A percentile compares a stretch with the other conserved stretches of the same genome.
Evolutionary conservation across 2,888 invertebrate genomes (phyloP).

Genomic region (Andrena hattorfiana): DNA sequence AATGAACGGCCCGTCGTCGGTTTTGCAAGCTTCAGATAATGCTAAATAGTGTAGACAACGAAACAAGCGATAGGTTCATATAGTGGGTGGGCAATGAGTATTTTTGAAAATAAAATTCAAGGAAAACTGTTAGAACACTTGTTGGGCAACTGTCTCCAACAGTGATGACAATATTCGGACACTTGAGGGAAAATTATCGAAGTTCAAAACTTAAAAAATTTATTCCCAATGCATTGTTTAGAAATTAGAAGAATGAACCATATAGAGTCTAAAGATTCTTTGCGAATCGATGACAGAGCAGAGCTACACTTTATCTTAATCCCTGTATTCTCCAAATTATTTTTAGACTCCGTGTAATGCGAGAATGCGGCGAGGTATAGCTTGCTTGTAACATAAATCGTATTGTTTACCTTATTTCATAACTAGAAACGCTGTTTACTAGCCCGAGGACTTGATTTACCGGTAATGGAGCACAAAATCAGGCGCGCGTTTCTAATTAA

Average conservation of each 20-base stretch:
- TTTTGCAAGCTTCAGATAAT: slow-evolving; percentile 1
- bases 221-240: background rate
- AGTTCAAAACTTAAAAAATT: background rate
- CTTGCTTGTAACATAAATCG: slow-evolving; percentile 3
- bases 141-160: too few relatives aligned
- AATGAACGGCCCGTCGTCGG: background rate
- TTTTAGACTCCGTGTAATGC: slow-evolving; percentile 6
- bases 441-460: slow-evolving; percentile 12
- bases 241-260: background rate
- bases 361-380: background rate
- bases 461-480: slow-evolving; percentile 15
- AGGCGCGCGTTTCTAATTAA: slow-evolving; percentile 12
- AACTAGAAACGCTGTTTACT: slow-evolving; percentile 30
- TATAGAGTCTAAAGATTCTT: background rate
- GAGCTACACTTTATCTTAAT: background rate
- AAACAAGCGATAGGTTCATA: too few relatives aligned
- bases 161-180: too few relatives aligned
- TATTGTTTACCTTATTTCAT: slow-evolving; percentile 14
- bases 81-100: too few relatives aligned
- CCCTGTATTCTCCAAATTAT: slow-evolving; percentile 18
- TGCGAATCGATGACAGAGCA: slow-evolving; percentile 1
- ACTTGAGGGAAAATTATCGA: too few relatives aligned
- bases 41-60: background rate
- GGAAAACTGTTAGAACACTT: too few relatives aligned
- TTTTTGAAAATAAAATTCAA: too few relatives aligned